Evolutionary conservation across 2,113 vertebrate species (phyloP).

Genomic region (Asarcornis scutulata): DNA sequence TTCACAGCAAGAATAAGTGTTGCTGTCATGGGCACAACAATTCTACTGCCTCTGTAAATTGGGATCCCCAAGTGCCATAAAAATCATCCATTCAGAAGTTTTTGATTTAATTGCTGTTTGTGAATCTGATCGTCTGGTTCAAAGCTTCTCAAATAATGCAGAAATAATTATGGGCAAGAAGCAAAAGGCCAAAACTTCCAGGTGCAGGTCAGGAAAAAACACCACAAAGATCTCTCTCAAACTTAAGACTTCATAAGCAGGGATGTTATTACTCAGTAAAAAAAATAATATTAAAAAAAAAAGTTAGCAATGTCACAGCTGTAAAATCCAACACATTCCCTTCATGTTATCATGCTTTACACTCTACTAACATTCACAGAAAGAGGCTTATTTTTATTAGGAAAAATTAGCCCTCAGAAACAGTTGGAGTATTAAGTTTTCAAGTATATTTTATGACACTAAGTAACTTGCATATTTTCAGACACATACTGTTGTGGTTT

Average conservation of each 20-base stretch:
- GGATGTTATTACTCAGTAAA: background rate
- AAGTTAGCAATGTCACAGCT: background rate
- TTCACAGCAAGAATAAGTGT: background rate
- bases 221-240: background rate
- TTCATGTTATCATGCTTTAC: background rate
- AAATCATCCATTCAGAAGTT: background rate
- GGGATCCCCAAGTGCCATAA: background rate
- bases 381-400: background rate
- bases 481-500: background rate
- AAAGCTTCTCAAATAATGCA: background rate
- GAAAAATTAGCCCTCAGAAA: background rate
- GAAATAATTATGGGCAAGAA: background rate
- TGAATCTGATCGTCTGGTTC: background rate
- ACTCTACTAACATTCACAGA: background rate
- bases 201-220: background rate
- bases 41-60: background rate
- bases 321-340: background rate
- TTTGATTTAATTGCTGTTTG: background rate
- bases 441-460: background rate
- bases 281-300: background rate
- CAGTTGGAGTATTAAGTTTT: background rate
- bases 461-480: constrained; percentile 9
- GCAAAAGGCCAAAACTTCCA: background rate
- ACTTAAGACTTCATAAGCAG: background rate
- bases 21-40: background rate